These are phyloP conservation scores for Apis dorsata DNA, from an alignment of 1,140 invertebrate species.

Conservation along the genomic window DNA sequence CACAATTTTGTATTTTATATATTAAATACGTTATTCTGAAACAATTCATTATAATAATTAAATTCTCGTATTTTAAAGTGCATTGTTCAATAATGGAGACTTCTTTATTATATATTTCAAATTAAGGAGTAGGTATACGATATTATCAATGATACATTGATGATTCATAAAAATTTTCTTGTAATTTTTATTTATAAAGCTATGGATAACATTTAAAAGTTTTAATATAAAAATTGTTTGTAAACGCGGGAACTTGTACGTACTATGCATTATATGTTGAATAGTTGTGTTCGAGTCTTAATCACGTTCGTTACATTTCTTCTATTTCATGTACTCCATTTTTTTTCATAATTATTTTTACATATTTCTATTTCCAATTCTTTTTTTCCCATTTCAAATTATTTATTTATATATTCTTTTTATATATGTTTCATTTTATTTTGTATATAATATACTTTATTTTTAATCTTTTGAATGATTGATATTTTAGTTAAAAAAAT, in stretches of 20 bases:
- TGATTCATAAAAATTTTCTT: not conserved
- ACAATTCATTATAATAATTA: not conserved
- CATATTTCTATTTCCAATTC: not conserved
- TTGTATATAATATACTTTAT: not conserved
- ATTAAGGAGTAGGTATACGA: not conserved
- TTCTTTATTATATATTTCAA: conserved; percentile 16
- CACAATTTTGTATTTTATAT: not conserved
- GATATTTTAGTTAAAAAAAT: not conserved
- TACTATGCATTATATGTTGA: not conserved
- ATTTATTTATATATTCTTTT: not conserved
- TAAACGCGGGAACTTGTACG: conserved; percentile 44
- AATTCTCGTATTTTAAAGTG: not conserved
- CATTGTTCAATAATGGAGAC: not conserved
- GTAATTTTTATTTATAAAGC: not conserved
- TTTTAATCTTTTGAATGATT: not conserved
- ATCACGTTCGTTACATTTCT: not conserved
- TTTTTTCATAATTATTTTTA: not conserved
- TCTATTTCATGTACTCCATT: conserved; percentile 13
- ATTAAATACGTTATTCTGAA: not conserved
- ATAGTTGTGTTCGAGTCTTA: not conserved
- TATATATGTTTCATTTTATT: not conserved
- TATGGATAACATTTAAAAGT: not conserved
- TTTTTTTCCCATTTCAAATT: not conserved
- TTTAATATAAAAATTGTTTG: not conserved
- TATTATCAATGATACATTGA: not conserved